Evolutionary conservation across 2,888 invertebrate species (phyloP).

Genomic region (Drosophila picticornis): DNA sequence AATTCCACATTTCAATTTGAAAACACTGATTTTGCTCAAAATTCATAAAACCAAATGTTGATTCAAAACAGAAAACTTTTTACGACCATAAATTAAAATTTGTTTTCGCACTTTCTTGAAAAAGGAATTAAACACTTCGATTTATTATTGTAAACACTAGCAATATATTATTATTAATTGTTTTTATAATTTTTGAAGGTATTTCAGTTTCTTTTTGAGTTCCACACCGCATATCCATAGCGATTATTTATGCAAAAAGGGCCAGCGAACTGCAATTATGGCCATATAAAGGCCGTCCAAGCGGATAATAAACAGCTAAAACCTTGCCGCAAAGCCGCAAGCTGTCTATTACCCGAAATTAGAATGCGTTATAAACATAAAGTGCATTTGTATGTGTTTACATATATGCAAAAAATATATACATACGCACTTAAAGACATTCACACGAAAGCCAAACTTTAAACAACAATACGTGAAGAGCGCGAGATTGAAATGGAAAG

Average conservation of each 20-base stretch:
- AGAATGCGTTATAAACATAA: constrained; percentile 34
- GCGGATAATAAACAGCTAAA: constrained; percentile 61
- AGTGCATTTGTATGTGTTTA: constrained; percentile 1
- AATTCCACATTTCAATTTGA: background rate
- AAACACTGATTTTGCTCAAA: background rate
- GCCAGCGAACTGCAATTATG: constrained; percentile 68
- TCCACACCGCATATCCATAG: constrained; percentile 53
- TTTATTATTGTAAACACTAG: background rate
- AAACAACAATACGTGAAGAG: constrained; percentile 36
- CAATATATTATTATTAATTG: background rate
- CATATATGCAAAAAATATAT: background rate
- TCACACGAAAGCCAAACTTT: constrained; percentile 36
- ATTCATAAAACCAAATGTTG: background rate
- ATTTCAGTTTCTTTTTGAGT: background rate
- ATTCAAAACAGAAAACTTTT: background rate
- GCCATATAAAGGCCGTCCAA: constrained; percentile 20
- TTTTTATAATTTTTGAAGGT: background rate
- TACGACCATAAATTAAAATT: background rate
- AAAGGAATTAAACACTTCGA: background rate
- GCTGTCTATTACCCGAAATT: constrained; percentile 38
- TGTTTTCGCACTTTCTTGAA: background rate
- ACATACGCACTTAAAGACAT: constrained; percentile 23
- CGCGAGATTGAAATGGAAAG: constrained; percentile 31
- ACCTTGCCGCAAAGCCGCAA: constrained; percentile 26
- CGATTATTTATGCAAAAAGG: constrained; percentile 51